Evolutionary conservation across 2,888 invertebrate species (phyloP), one percentile per base, ranked within the genome.

Genomic region (Dascillus cervinus): DNA sequence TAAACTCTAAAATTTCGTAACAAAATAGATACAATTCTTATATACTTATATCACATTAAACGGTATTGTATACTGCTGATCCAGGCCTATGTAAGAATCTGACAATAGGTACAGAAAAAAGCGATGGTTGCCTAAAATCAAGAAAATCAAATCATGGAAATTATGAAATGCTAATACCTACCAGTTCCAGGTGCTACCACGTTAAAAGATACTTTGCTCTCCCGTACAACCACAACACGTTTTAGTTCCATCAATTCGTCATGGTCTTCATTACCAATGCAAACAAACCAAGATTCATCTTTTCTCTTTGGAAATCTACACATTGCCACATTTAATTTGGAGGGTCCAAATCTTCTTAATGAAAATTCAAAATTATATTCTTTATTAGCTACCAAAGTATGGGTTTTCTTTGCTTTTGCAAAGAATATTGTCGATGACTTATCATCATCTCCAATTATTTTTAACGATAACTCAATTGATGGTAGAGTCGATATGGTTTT

Each of bases 271-370:
- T 78, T 75, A 2, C 94, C 95, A 4, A 97, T 67, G 0, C 91
- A 74, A 2, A 94, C 57, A 64, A 96, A 84, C 97, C 97, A 98
- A 32, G 92, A 89, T 60, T 96, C 96, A 56, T 88, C 89, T 67
- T 96, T 97, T 19, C 82, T 80, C 60, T 95, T 94, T 2, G 90
- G 82, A 69, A 91, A 97, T 39, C 80, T 77, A 0, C 89, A 86
- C 37, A 89, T 82, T n/a, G 84, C 86, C 48, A 73, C 73, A 51
- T 68, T 73, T 46, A 58, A 52, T 44, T 56, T 56, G 17, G 44
- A 47, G 2, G 52, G 48, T 11, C 58, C 58, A 9, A 52, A 50
- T 29, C 62, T 50, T 13, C 37, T 49, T 26, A 62, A 46, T 15
- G 53, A 49, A 22, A 64, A 44, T n/a, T 53, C 35, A 39, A 55